Base-by-base conservation (phyloP, 1,140 invertebrate genomes). In the Leptestheria dahalacensis region DNA sequence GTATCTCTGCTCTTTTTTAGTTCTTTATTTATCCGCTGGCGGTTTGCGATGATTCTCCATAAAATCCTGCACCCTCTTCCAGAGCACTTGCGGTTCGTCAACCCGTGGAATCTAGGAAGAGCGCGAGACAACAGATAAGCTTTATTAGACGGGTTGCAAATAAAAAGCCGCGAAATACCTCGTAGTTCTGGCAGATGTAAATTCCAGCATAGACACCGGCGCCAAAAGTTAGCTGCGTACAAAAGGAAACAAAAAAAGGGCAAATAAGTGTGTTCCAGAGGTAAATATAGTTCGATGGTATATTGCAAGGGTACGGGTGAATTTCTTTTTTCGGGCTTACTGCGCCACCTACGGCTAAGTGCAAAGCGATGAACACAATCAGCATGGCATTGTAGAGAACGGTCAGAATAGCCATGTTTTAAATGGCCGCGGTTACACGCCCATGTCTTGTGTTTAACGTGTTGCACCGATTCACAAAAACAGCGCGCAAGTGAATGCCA, bases 141-240 rank as follows among this genome's bases (percentile, higher is more conserved):
- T n/a, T n/a, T n/a, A n/a, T n/a, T n/a, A n/a, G n/a, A n/a, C n/a
- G n/a, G n/a, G n/a, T n/a, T n/a, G n/a, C n/a, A n/a, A n/a, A n/a
- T n/a, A n/a, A n/a, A n/a, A n/a, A n/a, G n/a, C n/a, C n/a, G n/a
- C n/a, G n/a, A n/a, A n/a, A n/a, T n/a, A 88, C 86, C 75, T 88
- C 77, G 75, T 88, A 88, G 71, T 88, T 88, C 76, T 89, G 86
- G 60, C 78, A 78, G 59, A 87, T 66, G 67, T 88, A 91, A 59
- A 89, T 78, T 41, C 87, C 86, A 57, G 83, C 73, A 66, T 90
- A 91, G 24, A 89, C 71, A 28, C 87, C 86, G 64, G 81, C 67
- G 24, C 82, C 75, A 69, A 88, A 83, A 46, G 81, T 82, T 59
- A 88, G 64, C 86, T 90, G 72, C 33, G 33, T 9, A 15, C 6